These are phyloP conservation scores for Sigmodon hispidus DNA, from an alignment of 2,113 vertebrate species.

Conservation along the genomic window DNA sequence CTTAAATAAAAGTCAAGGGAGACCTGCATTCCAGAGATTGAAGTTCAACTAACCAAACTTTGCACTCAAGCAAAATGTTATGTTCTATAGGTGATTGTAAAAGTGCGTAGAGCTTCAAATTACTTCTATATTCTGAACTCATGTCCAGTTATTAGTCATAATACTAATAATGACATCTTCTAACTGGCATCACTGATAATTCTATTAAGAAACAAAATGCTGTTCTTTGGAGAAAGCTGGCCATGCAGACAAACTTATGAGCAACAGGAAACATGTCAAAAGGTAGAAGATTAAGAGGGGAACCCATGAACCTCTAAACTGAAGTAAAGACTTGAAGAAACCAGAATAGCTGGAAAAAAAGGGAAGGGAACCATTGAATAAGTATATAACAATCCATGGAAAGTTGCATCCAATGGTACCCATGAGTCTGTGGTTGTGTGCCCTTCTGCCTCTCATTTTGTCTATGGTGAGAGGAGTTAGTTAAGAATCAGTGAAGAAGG, in stretches of 20 bases:
- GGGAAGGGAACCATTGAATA: background rate
- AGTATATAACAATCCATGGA: rapidly evolving
- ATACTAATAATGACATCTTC: background rate
- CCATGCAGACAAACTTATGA: no score
- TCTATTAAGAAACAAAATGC: background rate
- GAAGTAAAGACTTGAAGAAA: rapidly evolving
- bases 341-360: background rate
- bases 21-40: background rate
- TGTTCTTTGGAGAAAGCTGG: rapidly evolving
- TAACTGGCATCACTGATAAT: background rate
- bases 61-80: background rate
- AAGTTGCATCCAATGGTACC: background rate
- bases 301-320: rapidly evolving
- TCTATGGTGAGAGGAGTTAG: background rate
- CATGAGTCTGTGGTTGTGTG: rapidly evolving
- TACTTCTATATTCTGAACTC: background rate
- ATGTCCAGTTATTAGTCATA: background rate
- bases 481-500: background rate
- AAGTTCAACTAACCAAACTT: background rate
- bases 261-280: background rate
- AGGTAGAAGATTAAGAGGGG: background rate
- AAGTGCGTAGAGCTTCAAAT: background rate
- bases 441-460: background rate
- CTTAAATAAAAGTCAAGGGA: background rate
- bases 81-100: background rate